Evolutionary conservation across 2,113 vertebrate genomes (phyloP).

Genomic region (Gallinago jamesoni): DNA sequence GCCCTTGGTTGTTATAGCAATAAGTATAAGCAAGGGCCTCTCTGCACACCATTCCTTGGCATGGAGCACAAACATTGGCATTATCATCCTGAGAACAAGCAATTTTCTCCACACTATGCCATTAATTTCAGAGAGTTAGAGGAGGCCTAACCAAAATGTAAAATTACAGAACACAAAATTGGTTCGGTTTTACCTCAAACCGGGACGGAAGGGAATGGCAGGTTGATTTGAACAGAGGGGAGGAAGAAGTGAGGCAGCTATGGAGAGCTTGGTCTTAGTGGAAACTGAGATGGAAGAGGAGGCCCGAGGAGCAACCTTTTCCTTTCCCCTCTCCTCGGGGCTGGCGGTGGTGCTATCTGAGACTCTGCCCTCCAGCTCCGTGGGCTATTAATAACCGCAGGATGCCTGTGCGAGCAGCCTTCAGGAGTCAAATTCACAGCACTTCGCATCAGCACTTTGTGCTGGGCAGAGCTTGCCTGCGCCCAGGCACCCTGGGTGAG

Average conservation of each 20-base stretch:
- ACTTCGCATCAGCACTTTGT: constrained; percentile 83
- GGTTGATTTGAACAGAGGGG: background rate
- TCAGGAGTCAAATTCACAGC: constrained; percentile 84
- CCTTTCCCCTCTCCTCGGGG: constrained; percentile 48
- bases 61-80: too few relatives aligned
- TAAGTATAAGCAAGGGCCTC: too few relatives aligned
- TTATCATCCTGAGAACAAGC: too few relatives aligned
- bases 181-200: too few relatives aligned
- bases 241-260: background rate
- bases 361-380: constrained; percentile 47
- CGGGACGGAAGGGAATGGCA: background rate
- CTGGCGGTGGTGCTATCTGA: constrained; percentile 68
- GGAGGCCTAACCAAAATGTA: too few relatives aligned
- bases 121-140: too few relatives aligned
- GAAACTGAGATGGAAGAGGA: background rate
- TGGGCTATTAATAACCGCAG: constrained; percentile 86
- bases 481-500: constrained; percentile 22
- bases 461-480: constrained; percentile 70
- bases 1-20: too few relatives aligned
- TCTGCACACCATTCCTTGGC: too few relatives aligned
- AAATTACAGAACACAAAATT: too few relatives aligned
- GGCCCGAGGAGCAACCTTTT: constrained; percentile 27
- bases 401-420: constrained; percentile 88
- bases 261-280: background rate
- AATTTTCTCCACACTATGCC: too few relatives aligned